Conservation (phyloP, 2,888 invertebrate genomes). For the Cheilosia soror region DNA sequence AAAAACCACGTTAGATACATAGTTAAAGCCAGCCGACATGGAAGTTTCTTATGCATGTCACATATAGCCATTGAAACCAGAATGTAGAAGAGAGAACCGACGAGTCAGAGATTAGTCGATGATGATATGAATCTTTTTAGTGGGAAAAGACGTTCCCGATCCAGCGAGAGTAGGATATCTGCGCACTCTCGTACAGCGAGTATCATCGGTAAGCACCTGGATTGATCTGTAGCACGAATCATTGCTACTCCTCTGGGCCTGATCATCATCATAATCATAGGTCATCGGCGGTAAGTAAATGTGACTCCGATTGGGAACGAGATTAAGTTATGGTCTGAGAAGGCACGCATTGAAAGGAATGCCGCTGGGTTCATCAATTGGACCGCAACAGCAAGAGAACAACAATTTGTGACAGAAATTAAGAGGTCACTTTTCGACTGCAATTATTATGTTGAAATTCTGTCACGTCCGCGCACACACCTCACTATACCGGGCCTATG, state of each 20-base stretch:
- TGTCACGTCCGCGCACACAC: slow-evolving; percentile 49
- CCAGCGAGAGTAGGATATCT: slow-evolving; percentile 4
- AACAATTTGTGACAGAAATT: slow-evolving; percentile 65
- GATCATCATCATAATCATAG: slow-evolving; percentile 70
- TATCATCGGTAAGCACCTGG: slow-evolving; percentile 58
- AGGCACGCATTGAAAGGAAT: slow-evolving; percentile 33
- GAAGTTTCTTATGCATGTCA: slow-evolving; percentile 64
- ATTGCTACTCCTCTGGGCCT: slow-evolving; percentile 59
- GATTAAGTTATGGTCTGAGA: slow-evolving; percentile 53
- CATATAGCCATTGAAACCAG: slow-evolving; percentile 41
- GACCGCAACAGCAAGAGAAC: slow-evolving; percentile 47
- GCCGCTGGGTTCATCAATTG: slow-evolving; percentile 64
- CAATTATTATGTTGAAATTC: slow-evolving; percentile 63
- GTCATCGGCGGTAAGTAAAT: slow-evolving; percentile 63
- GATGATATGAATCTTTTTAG: slow-evolving; percentile 63
- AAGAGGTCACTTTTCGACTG: slow-evolving; percentile 63
- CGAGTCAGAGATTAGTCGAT: slow-evolving; percentile 53
- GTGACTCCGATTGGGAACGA: slow-evolving; percentile 62
- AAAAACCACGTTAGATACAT: slow-evolving; percentile 40
- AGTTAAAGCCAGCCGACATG: slow-evolving; percentile 34
- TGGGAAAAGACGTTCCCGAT: slow-evolving; percentile 37
- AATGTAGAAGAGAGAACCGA: not conserved
- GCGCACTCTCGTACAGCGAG: slow-evolving; percentile 3
- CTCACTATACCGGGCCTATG: not conserved
- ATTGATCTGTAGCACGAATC: slow-evolving; percentile 75